phyloP scores from a whole-genome alignment of 1,140 invertebrate genomes.

The Battus philenor region DNA sequence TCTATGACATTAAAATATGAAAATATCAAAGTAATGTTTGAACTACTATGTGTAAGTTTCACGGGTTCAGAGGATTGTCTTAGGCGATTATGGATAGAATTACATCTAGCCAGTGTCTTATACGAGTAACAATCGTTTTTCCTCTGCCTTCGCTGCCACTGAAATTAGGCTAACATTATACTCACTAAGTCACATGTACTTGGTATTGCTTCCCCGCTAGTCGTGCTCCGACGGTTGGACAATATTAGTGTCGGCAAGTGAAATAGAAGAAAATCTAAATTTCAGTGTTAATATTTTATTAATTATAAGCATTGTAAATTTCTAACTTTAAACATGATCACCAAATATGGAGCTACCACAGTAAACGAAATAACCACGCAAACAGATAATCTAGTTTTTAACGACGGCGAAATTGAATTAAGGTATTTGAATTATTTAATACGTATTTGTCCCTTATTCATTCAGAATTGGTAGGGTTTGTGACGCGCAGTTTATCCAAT shows the following conservation, averaged over 20 bases:
- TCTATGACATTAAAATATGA: background rate
- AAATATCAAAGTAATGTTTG: background rate
- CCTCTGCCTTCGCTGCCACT: background rate
- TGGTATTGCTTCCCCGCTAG: slow-evolving; percentile 8
- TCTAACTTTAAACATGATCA: background rate
- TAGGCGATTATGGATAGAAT: too few species aligned
- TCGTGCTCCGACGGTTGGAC: background rate
- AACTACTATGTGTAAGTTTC: too few species aligned
- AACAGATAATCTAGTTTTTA: background rate
- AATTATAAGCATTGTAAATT: background rate
- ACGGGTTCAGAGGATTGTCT: background rate
- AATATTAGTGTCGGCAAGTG: background rate
- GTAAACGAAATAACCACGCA: background rate
- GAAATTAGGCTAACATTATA: slow-evolving; percentile 6
- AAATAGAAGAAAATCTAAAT: background rate
- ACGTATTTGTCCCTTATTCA: background rate
- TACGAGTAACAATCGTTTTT: slow-evolving; percentile 1
- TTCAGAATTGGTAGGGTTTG: background rate
- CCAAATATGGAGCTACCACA: slow-evolving; percentile 11
- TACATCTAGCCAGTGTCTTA: too few species aligned
- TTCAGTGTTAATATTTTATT: background rate
- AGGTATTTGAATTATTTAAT: slow-evolving; percentile 4
- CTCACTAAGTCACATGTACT: slow-evolving; percentile 8
- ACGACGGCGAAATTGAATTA: slow-evolving; percentile 10
- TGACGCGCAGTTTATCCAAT: slow-evolving; percentile 43